Evolutionary conservation across 1,140 invertebrate genomes (phyloP).

Genomic region (Drosophila orena): DNA sequence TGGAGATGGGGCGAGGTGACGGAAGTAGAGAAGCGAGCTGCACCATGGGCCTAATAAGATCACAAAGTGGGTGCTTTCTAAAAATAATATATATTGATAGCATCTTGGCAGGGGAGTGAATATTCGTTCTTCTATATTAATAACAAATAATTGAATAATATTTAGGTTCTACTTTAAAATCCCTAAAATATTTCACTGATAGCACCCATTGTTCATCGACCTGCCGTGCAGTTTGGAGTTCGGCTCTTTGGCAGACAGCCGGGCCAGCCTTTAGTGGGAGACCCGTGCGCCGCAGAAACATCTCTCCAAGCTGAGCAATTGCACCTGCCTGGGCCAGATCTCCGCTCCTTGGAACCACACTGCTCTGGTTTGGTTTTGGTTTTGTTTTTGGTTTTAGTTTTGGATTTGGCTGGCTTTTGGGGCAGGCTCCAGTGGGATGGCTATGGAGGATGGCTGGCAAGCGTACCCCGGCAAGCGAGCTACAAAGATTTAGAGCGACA

Average conservation of each 20-base stretch:
- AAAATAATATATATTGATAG: too few species aligned
- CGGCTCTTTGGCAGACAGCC: constrained; percentile 44
- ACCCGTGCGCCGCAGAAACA: constrained; percentile 41
- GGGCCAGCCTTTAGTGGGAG: constrained; percentile 69
- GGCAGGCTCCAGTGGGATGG: constrained; percentile 28
- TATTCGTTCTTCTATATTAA: too few species aligned
- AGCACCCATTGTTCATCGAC: constrained; percentile 49
- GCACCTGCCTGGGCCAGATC: constrained; percentile 67
- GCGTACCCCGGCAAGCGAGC: constrained; percentile 59
- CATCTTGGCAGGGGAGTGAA: too few species aligned
- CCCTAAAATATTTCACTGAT: background rate
- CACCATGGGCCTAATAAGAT: constrained; percentile 12
- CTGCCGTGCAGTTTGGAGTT: constrained; percentile 39
- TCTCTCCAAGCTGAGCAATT: constrained; percentile 63
- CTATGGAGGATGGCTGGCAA: constrained; percentile 31
- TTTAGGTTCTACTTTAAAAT: background rate
- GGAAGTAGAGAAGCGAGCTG: constrained; percentile 20
- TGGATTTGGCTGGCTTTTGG: constrained; percentile 37
- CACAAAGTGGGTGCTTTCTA: too few species aligned
- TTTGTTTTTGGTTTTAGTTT: constrained; percentile 20
- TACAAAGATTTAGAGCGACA: constrained; percentile 85
- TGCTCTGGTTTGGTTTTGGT: constrained; percentile 51
- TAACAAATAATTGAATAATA: too few species aligned
- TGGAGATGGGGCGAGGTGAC: constrained; percentile 46
- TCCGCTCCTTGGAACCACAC: constrained; percentile 10